These are phyloP conservation scores for Entosphenus tridentatus DNA, from an alignment of 2,113 vertebrate species.

Conservation along the genomic window DNA sequence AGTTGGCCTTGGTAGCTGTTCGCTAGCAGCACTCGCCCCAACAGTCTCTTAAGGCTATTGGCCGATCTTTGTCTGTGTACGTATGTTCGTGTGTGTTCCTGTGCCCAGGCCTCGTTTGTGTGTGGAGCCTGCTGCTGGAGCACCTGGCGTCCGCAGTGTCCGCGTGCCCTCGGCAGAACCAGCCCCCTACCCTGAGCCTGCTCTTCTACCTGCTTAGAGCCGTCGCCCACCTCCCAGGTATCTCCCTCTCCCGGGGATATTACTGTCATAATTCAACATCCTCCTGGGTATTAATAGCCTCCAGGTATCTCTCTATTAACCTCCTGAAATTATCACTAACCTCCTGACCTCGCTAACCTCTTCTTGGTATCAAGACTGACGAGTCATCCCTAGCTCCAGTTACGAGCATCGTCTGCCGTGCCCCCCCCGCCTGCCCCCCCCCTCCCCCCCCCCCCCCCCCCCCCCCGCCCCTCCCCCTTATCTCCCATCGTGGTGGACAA, in stretches of 20 bases:
- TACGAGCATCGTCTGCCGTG: neutral
- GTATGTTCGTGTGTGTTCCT: no score
- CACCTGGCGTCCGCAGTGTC: constrained; percentile 80
- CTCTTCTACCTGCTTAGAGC: constrained; percentile 71
- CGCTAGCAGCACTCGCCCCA: no score
- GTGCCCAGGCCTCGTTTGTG: constrained; percentile 60
- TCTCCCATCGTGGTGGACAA: constrained; percentile 13
- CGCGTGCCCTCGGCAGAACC: constrained; percentile 80
- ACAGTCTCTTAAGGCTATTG: no score
- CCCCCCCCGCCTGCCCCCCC: neutral
- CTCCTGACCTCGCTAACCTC: neutral
- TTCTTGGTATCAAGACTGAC: no score
- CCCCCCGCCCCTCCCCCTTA: neutral
- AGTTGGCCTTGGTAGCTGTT: no score
- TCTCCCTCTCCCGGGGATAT: constrained; percentile 10
- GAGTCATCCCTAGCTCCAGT: neutral
- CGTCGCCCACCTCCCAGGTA: constrained; percentile 52
- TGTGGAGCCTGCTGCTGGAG: constrained; percentile 79
- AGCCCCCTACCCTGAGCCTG: constrained; percentile 71
- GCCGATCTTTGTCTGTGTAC: no score
- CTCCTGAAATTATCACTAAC: neutral
- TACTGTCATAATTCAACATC: no score
- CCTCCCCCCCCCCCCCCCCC: no score
- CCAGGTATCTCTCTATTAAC: neutral
- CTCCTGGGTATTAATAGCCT: no score